Base-by-base conservation (phyloP, 1,140 invertebrate species). In the Homarus americanus region DNA sequence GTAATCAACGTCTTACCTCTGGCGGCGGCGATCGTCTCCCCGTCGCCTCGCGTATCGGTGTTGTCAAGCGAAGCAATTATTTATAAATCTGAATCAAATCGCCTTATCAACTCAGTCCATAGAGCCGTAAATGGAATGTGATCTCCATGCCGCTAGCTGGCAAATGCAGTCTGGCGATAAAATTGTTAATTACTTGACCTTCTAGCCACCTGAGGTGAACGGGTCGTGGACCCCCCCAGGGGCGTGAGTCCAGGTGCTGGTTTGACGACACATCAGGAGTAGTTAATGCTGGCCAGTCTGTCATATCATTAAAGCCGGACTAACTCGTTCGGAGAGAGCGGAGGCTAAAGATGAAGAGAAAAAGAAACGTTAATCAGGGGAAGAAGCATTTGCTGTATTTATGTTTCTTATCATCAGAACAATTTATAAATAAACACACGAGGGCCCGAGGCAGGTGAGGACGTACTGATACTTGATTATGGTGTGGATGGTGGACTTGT, bases 111-210 rank as follows among this genome's bases (percentile, higher is more conserved):
- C 63, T 32, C 28, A 32, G n/a, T 32, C 63, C n/a, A 32, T 28
- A 0, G 28, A 32, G n/a, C 63, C 63, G n/a, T 69, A 69, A 69
- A 69, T 69, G 63, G 63, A 0, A 7, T 2, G 32, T 69, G n/a
- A 69, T 69, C 63, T 24, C 28, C 63, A 69, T 32, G n/a, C 63
- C 63, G 63, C 7, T 32, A 0, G 63, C 63, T 69, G n/a, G 0
- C 63, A 34, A 69, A 24, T 69, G 63, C 63, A 69, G 63, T 69
- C 79, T 44, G 73, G 24, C 28, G 79, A 82, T 38, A 82, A 58
- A 82, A 38, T 82, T 53, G 28, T 63, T 63, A 82, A 82, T 82
- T 53, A 82, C 49, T 63, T 63, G 79, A 63, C 79, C 79, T 82
- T 82, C 79, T 36, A 44, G 32, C 49, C 41, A 36, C 20, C 28